phyloP scores from a whole-genome alignment of 2,797 vertebrate species.

The Macropus fuliginosus region DNA sequence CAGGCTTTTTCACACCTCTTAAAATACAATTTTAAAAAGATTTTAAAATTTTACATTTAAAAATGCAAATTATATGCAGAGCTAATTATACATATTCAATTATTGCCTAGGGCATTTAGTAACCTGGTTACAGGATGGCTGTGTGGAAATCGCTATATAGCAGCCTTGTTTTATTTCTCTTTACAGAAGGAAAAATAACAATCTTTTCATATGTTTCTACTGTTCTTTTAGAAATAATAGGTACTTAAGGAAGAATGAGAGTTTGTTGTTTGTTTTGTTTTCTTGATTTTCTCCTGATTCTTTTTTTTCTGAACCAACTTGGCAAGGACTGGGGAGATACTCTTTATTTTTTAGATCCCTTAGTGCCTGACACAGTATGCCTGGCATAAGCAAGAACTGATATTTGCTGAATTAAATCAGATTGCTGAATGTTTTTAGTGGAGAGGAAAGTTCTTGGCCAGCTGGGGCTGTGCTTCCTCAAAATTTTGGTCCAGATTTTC shows the following conservation, averaged over 20 bases:
- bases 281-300: background rate
- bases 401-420: background rate
- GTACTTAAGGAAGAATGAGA: background rate
- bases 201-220: background rate
- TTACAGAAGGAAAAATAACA: constrained; percentile 4
- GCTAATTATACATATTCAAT: constrained; percentile 32
- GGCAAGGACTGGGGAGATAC: background rate
- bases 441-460: background rate
- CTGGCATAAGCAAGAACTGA: background rate
- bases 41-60: constrained; percentile 10
- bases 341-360: background rate
- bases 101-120: background rate
- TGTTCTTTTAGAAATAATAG: background rate
- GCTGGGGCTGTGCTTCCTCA: background rate
- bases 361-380: background rate
- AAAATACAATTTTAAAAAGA: background rate
- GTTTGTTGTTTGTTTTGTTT: too few species aligned
- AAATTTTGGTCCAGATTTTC: background rate
- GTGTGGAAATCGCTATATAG: background rate
- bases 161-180: constrained; percentile 8
- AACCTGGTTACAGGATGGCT: background rate
- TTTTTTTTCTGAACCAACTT: background rate
- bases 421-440: background rate
- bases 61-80: background rate
- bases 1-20: background rate